Conservation (phyloP, 2,113 vertebrate species). For the Tachuris rubrigastra region DNA sequence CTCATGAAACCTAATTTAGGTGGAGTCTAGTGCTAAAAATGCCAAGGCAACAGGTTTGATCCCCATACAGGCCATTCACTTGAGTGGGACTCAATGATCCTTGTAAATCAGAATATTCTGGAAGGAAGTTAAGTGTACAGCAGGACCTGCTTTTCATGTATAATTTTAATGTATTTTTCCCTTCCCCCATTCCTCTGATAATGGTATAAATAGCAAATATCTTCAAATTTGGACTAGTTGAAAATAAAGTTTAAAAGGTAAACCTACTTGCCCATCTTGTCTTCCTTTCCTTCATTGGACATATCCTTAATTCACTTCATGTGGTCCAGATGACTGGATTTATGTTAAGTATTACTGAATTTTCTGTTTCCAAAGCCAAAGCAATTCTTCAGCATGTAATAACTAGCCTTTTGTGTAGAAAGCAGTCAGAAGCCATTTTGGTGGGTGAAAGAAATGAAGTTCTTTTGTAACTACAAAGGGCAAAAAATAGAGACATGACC, state of each 20-base stretch:
- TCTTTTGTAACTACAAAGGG: neutral
- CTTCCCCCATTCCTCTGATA: neutral
- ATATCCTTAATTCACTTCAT: neutral
- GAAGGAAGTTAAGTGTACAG: neutral
- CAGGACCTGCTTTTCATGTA: neutral
- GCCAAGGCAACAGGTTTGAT: neutral
- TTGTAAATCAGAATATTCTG: neutral
- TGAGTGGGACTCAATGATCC: neutral
- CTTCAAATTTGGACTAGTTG: neutral
- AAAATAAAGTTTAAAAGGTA: neutral
- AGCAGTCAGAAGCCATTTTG: neutral
- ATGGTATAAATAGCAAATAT: neutral
- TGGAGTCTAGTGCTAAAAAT: neutral
- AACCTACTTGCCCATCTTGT: neutral
- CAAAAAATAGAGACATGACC: neutral
- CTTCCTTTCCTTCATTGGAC: neutral
- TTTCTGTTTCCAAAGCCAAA: conserved; percentile 6
- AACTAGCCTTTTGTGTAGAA: neutral
- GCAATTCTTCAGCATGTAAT: neutral
- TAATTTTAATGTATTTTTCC: neutral
- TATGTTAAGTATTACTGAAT: neutral
- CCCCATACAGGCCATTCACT: neutral
- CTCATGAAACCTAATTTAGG: neutral
- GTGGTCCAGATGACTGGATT: neutral
- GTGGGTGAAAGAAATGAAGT: neutral